phyloP scores from a whole-genome alignment of 2,113 vertebrate genomes.

The Perca schrenkii region DNA sequence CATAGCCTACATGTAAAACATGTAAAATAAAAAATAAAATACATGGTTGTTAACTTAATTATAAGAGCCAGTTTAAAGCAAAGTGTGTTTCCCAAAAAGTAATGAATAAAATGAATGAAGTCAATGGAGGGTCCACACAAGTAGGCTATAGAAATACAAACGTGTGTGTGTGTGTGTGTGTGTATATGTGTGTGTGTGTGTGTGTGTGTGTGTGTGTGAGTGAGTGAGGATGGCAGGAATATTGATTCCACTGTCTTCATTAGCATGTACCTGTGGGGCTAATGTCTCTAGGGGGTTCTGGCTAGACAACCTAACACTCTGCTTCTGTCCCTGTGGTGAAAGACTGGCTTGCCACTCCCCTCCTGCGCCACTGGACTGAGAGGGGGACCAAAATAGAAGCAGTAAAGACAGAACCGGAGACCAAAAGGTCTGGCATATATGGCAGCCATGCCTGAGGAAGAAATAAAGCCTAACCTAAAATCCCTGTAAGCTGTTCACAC shows the following conservation, averaged over 20 bases:
- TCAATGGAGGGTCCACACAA: conserved; percentile 14
- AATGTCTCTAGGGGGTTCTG: conserved; percentile 70
- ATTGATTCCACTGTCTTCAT: conserved; percentile 70
- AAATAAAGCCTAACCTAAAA: conserved; percentile 35
- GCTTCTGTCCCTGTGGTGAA: conserved; percentile 56
- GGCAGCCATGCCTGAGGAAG: conserved; percentile 44
- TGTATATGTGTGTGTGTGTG: too few species aligned
- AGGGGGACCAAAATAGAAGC: conserved; percentile 77
- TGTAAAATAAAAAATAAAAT: too few species aligned
- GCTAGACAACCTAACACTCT: conserved; percentile 62
- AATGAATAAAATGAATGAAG: background rate
- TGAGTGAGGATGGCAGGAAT: conserved; percentile 55
- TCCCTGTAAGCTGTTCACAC: background rate
- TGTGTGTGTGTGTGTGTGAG: conserved; percentile 28
- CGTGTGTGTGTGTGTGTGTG: conserved; percentile 8
- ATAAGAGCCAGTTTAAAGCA: background rate
- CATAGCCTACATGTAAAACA: too few species aligned
- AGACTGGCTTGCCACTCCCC: conserved; percentile 66
- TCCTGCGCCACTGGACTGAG: conserved; percentile 68
- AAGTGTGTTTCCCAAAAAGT: background rate
- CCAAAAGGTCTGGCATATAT: conserved; percentile 63
- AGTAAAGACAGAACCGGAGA: conserved; percentile 57
- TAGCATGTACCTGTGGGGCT: conserved; percentile 77
- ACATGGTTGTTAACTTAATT: background rate
- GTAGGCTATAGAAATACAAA: background rate